Conservation (phyloP, 2,888 invertebrate species). For the Lycocerus yunnanus region DNA sequence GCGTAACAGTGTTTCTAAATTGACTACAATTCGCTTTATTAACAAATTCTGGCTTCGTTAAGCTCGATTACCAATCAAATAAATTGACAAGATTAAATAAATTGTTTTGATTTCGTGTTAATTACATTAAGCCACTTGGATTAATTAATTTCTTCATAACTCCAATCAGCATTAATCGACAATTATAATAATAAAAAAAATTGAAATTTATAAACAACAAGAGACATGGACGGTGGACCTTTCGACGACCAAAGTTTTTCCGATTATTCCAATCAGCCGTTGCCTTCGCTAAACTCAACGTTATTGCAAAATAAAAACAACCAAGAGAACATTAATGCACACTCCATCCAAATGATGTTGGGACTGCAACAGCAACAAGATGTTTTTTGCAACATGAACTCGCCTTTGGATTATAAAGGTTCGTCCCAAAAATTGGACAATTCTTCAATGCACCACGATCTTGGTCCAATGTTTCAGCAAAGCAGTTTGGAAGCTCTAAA, state of each 20-base stretch:
- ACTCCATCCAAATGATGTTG: slow-evolving; percentile 72
- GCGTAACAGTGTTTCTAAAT: slow-evolving; percentile 47
- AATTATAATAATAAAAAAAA: slow-evolving; percentile 1
- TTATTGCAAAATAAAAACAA: slow-evolving; percentile 49
- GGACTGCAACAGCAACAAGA: slow-evolving; percentile 57
- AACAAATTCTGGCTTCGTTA: slow-evolving; percentile 31
- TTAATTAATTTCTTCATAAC: slow-evolving; percentile 33
- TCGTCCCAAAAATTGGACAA: slow-evolving; percentile 56
- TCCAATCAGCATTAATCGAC: slow-evolving; percentile 15
- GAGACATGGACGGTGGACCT: slow-evolving; percentile 69
- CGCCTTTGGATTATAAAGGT: slow-evolving; percentile 56
- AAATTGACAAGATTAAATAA: slow-evolving; percentile 48
- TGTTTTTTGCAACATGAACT: slow-evolving; percentile 56
- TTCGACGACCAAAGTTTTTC: slow-evolving; percentile 82
- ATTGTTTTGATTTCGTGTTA: slow-evolving; percentile 51
- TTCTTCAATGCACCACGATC: slow-evolving; percentile 57
- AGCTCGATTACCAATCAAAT: slow-evolving; percentile 46
- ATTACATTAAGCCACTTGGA: slow-evolving; percentile 38
- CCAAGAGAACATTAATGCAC: slow-evolving; percentile 60
- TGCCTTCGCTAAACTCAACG: slow-evolving; percentile 53
- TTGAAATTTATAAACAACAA: slow-evolving; percentile 27
- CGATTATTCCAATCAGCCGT: slow-evolving; percentile 68
- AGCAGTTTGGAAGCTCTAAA: slow-evolving; percentile 44
- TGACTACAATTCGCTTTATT: slow-evolving; percentile 44
- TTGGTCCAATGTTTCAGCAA: slow-evolving; percentile 50